Conservation (phyloP, 2,888 invertebrate genomes). For the Camptogramma bilineatum region DNA sequence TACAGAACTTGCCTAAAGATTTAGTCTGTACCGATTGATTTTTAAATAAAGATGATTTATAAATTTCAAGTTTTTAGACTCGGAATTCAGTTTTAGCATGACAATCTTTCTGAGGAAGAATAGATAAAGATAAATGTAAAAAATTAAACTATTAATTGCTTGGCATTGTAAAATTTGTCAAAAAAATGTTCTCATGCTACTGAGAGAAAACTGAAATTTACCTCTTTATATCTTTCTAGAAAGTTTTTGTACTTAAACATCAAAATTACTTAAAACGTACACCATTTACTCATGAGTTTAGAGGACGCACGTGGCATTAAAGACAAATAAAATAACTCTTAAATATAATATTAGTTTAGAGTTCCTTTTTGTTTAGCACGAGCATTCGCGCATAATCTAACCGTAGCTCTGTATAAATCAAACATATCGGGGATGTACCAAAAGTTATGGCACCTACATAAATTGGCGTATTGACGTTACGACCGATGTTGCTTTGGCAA, state of each 20-base stretch:
- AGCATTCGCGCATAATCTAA: slow-evolving; percentile 48
- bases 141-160: no score
- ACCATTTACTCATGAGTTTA: neutral
- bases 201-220: no score
- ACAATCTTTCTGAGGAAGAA: no score
- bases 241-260: neutral
- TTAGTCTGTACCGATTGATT: no score
- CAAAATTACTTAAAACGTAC: neutral
- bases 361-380: neutral
- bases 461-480: slow-evolving; percentile 66
- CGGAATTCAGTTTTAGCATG: no score
- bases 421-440: slow-evolving; percentile 62
- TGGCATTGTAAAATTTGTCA: no score
- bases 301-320: neutral
- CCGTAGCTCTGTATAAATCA: slow-evolving; percentile 64
- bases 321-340: neutral
- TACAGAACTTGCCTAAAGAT: no score
- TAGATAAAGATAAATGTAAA: no score
- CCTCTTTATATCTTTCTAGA: no score
- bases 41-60: no score
- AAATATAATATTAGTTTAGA: neutral
- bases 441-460: slow-evolving; percentile 69
- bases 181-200: no score
- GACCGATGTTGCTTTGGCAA: slow-evolving; percentile 42
- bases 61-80: no score